These are phyloP conservation scores for Trematocara unimaculatum DNA, from an alignment of 2,113 vertebrate genomes.

Conservation along the genomic window DNA sequence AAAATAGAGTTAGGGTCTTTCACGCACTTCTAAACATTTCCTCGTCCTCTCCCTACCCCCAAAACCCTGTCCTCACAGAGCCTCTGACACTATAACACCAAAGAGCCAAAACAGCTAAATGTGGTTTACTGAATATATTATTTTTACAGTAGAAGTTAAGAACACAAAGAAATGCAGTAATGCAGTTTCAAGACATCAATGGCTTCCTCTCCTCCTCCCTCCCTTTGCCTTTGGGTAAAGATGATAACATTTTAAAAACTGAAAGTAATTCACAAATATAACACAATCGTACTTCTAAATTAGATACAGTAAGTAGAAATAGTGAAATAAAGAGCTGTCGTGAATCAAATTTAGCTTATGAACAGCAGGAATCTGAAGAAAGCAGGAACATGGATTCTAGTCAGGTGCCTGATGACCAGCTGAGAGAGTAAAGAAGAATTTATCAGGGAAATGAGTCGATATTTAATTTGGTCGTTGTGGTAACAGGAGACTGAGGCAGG, in stretches of 20 bases:
- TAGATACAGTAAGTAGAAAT: rapidly evolving
- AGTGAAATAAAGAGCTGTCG: neutral
- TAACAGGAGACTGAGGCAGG: neutral
- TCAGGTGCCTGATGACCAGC: rapidly evolving
- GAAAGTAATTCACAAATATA: rapidly evolving
- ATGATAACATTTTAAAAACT: rapidly evolving
- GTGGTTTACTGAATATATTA: neutral
- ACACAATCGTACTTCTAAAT: neutral
- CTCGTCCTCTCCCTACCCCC: rapidly evolving
- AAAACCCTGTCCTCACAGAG: neutral
- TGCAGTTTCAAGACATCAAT: rapidly evolving
- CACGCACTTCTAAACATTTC: rapidly evolving
- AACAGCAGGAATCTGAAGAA: neutral
- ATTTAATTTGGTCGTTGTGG: too few species aligned
- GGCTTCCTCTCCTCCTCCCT: neutral
- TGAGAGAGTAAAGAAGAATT: neutral
- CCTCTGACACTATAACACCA: neutral
- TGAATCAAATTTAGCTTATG: neutral
- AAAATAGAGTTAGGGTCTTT: rapidly evolving
- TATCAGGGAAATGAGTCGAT: neutral
- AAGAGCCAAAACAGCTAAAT: neutral
- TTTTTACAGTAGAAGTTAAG: neutral
- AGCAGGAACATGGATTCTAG: neutral
- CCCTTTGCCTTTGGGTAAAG: neutral
- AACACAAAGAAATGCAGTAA: neutral